Percentiles rank a stretch among this genome's conserved stretches.
Conservation (phyloP, 2,113 vertebrate species). For the Atractosteus spatula region DNA sequence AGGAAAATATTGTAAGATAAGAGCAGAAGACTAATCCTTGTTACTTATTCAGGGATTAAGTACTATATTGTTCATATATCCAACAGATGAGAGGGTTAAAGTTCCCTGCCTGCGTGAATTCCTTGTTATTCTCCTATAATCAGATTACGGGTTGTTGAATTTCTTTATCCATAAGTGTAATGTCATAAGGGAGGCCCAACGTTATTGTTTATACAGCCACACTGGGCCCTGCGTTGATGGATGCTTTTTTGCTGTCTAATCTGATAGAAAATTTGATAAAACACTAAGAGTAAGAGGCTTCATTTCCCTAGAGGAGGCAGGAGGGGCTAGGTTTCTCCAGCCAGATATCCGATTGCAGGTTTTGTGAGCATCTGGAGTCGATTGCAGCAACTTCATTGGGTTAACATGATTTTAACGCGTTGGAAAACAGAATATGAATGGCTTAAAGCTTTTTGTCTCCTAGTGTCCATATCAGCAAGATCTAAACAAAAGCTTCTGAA, state of each 20-base stretch:
- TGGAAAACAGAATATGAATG: background rate
- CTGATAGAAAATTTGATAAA: conserved; percentile 42
- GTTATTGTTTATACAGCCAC: conserved; percentile 30
- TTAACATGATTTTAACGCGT: background rate
- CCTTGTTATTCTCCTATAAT: conserved; percentile 51
- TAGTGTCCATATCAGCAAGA: background rate
- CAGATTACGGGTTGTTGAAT: conserved; percentile 53
- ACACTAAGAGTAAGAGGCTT: conserved; percentile 23
- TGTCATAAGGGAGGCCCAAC: conserved; percentile 46
- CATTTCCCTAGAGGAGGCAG: conserved; percentile 48
- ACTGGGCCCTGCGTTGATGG: conserved; percentile 23
- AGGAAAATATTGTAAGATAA: conserved; percentile 38
- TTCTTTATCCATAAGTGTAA: conserved; percentile 51
- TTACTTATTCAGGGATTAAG: conserved; percentile 57
- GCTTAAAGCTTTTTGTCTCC: background rate
- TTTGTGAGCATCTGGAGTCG: background rate
- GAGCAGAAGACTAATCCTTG: conserved; percentile 53
- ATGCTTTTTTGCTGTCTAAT: conserved; percentile 49
- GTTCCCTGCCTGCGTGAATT: conserved; percentile 43
- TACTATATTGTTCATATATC: conserved; percentile 35
- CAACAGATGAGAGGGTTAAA: conserved; percentile 51
- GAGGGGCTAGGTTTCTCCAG: background rate
- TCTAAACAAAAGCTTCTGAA: background rate
- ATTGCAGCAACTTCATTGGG: background rate
- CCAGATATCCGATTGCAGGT: background rate